A percentile compares a stretch with the other conserved stretches of the same genome.
These are phyloP conservation scores for Encarsia formosa DNA, from an alignment of 2,888 invertebrate genomes.

Conservation along the genomic window DNA sequence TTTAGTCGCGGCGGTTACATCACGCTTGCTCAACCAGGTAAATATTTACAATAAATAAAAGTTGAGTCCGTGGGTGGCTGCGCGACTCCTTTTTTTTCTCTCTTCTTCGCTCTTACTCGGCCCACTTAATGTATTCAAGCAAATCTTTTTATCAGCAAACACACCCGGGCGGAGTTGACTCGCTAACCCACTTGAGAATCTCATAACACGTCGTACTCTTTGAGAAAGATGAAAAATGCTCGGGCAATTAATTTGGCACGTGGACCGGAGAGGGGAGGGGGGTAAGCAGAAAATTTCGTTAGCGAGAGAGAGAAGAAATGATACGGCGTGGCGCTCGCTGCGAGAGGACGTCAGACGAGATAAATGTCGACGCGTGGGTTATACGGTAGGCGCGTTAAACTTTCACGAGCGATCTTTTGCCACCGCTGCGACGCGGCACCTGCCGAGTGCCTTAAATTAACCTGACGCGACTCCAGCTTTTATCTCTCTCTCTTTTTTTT, in stretches of 20 bases:
- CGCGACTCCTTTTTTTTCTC: conserved; percentile 1
- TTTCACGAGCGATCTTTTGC: not conserved
- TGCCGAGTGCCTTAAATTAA: no score
- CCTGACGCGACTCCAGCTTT: no score
- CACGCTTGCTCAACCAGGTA: conserved; percentile 12
- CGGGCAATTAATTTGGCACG: conserved; percentile 22
- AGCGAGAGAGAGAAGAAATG: conserved; percentile 12
- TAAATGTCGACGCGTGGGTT: conserved; percentile 11
- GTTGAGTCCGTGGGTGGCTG: not conserved
- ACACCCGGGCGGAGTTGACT: conserved; percentile 11
- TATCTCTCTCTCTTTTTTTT: no score
- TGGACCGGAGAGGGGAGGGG: conserved; percentile 10
- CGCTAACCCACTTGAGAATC: conserved; percentile 27
- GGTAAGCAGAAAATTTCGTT: conserved; percentile 24
- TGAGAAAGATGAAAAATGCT: conserved; percentile 19
- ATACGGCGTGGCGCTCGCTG: conserved; percentile 10
- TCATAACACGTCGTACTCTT: conserved; percentile 15
- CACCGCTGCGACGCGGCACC: no score
- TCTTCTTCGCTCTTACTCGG: conserved; percentile 11
- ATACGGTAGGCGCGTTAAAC: conserved; percentile 13
- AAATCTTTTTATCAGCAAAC: conserved; percentile 24
- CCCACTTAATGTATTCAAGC: conserved; percentile 17
- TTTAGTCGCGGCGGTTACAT: conserved; percentile 14
- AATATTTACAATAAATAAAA: conserved; percentile 23
- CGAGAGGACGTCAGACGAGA: conserved; percentile 16